Evolutionary conservation across 2,888 invertebrate genomes (phyloP).

Genomic region (Heliconius aoede): DNA sequence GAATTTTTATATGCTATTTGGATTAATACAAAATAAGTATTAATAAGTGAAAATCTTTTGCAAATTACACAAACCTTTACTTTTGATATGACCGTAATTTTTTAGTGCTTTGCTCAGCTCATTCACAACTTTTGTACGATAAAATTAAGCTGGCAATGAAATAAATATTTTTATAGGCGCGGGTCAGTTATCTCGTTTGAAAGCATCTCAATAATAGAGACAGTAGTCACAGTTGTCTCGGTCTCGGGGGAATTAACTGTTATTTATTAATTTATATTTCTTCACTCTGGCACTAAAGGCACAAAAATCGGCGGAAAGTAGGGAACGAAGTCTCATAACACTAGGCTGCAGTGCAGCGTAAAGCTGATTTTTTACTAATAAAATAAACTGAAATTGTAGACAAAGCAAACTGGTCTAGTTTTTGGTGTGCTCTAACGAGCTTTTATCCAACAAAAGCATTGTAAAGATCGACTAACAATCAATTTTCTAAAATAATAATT

Average conservation of each 20-base stretch:
- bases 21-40: too few species aligned
- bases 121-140: background rate
- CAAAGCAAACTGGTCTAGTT: background rate
- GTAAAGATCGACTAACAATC: background rate
- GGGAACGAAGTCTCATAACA: too few species aligned
- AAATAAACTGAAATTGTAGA: background rate
- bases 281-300: too few species aligned
- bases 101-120: background rate
- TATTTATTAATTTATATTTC: too few species aligned
- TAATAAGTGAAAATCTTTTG: too few species aligned
- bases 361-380: too few species aligned
- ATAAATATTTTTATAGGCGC: background rate
- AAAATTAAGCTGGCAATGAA: background rate
- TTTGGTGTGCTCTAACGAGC: background rate
- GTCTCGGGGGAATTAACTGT: too few species aligned
- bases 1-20: too few species aligned
- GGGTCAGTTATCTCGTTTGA: background rate
- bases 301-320: too few species aligned
- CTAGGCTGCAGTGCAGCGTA: too few species aligned
- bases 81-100: background rate
- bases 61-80: too few species aligned
- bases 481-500: background rate
- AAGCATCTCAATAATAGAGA: background rate
- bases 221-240: too few species aligned
- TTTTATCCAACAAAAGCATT: background rate